Evolutionary conservation across 2,888 invertebrate species (phyloP).

Genomic region (Teleogryllus oceanicus): DNA sequence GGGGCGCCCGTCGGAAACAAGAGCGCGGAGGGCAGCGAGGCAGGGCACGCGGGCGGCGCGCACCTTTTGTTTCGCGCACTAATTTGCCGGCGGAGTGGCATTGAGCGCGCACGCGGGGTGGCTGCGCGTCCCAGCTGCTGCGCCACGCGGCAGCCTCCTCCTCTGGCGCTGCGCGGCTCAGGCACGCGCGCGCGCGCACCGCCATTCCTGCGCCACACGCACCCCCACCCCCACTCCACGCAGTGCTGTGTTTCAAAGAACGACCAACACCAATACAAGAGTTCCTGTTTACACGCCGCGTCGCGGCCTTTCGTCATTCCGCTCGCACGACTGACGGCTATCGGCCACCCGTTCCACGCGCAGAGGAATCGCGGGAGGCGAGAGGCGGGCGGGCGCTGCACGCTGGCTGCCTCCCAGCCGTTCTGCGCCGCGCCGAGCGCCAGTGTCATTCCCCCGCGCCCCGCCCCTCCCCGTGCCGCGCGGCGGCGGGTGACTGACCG

Average conservation of each 20-base stretch:
- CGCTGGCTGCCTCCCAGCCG: not conserved
- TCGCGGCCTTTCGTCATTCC: too few relatives aligned
- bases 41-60: not conserved
- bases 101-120: not conserved
- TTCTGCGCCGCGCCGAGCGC: too few relatives aligned
- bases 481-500: conserved; percentile 34
- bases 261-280: too few relatives aligned
- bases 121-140: conserved; percentile 5
- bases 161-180: too few relatives aligned
- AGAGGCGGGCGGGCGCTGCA: not conserved
- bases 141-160: conserved; percentile 39
- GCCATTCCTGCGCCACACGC: too few relatives aligned
- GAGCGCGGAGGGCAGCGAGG: not conserved
- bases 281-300: too few relatives aligned
- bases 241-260: too few relatives aligned
- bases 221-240: too few relatives aligned
- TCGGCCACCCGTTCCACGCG: not conserved
- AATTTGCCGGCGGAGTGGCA: not conserved
- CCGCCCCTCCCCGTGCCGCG: not conserved
- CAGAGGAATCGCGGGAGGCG: not conserved
- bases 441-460: too few relatives aligned
- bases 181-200: too few relatives aligned
- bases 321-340: not conserved
- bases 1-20: not conserved
- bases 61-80: not conserved